Conservation (phyloP, 2,888 invertebrate species). For the Coelinius sp. region DNA sequence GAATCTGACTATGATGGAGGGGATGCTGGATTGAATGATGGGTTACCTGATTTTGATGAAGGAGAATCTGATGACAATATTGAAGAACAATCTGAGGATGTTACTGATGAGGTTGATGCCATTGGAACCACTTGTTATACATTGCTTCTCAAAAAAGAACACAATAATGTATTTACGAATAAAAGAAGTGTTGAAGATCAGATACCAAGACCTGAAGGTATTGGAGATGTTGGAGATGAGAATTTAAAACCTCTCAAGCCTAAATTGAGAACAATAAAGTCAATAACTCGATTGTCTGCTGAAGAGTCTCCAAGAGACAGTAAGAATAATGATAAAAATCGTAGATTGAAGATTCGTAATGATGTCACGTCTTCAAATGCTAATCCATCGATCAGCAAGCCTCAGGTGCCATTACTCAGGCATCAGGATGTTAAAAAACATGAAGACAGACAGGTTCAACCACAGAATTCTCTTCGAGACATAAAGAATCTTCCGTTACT, state of each 20-base stretch:
- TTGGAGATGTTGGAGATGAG: slow-evolving; percentile 5
- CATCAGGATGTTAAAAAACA: neutral
- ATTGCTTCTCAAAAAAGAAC: slow-evolving; percentile 39
- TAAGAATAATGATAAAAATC: neutral
- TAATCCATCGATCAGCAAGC: no score
- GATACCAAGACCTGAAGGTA: slow-evolving; percentile 30
- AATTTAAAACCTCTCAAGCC: slow-evolving; percentile 25
- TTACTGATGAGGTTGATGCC: neutral
- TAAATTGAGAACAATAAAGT: slow-evolving; percentile 40
- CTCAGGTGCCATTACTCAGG: neutral
- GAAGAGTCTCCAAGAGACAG: neutral
- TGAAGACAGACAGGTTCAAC: neutral
- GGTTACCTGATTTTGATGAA: no score
- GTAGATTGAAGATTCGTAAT: slow-evolving; percentile 23
- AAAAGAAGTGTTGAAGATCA: slow-evolving; percentile 28
- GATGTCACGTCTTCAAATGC: no score
- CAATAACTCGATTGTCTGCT: slow-evolving; percentile 19
- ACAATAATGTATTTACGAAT: neutral
- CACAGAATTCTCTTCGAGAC: neutral
- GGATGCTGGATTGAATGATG: no score
- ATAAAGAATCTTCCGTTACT: neutral
- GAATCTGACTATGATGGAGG: no score
- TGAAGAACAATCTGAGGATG: no score
- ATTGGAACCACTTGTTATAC: slow-evolving; percentile 44
- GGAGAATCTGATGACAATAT: slow-evolving; percentile 1